A percentile compares a stretch with the other conserved stretches of the same genome.
Conservation (phyloP, 2,797 vertebrate genomes). For the Florisuga fusca region DNA sequence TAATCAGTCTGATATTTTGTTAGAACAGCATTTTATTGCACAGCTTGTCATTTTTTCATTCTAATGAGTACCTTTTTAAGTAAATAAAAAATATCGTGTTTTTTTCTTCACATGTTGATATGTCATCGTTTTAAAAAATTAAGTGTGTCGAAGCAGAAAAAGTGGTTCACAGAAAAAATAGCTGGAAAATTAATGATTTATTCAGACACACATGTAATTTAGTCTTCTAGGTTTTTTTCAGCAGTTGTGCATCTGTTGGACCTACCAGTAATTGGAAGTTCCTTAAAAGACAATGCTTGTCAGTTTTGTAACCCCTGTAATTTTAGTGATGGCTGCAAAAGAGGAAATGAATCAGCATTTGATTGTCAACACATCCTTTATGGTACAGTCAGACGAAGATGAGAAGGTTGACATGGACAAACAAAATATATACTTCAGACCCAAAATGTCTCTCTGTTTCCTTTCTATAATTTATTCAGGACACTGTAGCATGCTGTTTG, state of each 20-base stretch:
- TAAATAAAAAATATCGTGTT: not conserved
- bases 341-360: conserved; percentile 12
- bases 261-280: conserved; percentile 39
- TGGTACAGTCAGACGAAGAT: not conserved
- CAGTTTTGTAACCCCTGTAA: conserved; percentile 17
- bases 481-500: not conserved
- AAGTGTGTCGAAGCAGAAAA: conserved; percentile 38
- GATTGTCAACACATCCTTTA: not conserved
- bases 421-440: not conserved
- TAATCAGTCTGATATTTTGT: conserved; percentile 76
- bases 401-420: not conserved
- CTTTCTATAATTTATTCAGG: not conserved
- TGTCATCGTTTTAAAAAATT: not conserved
- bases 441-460: not conserved
- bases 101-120: conserved; percentile 30
- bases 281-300: conserved; percentile 11
- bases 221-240: not conserved
- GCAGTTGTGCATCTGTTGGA: conserved; percentile 51
- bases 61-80: conserved; percentile 29
- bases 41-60: conserved; percentile 42
- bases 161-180: conserved; percentile 6
- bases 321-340: conserved; percentile 13
- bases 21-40: conserved; percentile 71
- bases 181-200: conserved; percentile 33
- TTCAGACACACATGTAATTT: conserved; percentile 60